Conservation (phyloP, 2,797 vertebrate species). For the Momotus momota region DNA sequence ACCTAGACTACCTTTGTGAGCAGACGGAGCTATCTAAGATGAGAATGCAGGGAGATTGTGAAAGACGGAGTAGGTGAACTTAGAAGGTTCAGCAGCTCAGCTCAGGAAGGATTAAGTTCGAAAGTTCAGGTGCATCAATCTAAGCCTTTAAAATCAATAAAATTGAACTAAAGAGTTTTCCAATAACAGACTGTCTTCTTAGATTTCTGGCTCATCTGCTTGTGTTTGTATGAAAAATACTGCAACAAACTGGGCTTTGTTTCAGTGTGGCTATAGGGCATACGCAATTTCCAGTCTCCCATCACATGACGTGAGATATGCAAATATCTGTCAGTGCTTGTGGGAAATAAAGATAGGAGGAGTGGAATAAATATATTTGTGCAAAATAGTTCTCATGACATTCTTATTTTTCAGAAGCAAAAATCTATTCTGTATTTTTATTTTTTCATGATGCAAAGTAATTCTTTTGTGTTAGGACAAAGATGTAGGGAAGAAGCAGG, state of each 20-base stretch:
- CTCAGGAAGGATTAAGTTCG: neutral
- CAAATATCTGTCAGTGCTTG: neutral
- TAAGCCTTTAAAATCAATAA: constrained; percentile 51
- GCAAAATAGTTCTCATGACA: neutral
- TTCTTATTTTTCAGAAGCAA: neutral
- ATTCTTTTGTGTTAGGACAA: neutral
- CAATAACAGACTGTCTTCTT: neutral
- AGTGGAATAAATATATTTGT: neutral
- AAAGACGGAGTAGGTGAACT: neutral
- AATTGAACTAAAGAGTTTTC: constrained; percentile 8
- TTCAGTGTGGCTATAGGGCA: neutral
- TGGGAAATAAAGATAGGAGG: neutral
- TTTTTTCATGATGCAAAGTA: neutral
- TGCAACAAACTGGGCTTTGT: neutral
- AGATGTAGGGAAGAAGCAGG: neutral
- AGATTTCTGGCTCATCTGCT: constrained; percentile 21
- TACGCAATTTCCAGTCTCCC: neutral
- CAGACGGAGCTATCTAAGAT: constrained; percentile 59
- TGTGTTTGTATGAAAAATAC: constrained; percentile 14
- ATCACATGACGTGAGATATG: neutral
- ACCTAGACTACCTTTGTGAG: constrained; percentile 72
- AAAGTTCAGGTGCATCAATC: constrained; percentile 13
- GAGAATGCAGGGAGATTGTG: constrained; percentile 2
- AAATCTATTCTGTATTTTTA: neutral
- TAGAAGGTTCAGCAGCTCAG: neutral